Evolutionary conservation across 1,140 invertebrate genomes (phyloP).

Genomic region (Antheraea pernyi): DNA sequence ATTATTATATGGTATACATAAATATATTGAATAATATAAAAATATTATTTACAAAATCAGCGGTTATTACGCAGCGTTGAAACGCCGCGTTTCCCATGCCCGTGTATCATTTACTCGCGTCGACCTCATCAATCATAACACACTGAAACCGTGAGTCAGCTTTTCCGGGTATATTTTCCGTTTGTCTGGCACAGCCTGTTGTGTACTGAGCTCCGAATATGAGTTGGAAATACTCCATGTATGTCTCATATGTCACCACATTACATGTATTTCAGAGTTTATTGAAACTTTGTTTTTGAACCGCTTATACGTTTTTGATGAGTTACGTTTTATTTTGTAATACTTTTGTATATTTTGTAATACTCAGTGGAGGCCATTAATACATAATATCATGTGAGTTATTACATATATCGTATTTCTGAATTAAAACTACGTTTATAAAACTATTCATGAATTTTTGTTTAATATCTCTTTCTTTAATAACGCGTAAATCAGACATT

Average conservation of each 20-base stretch:
- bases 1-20: too few species aligned
- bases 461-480: too few species aligned
- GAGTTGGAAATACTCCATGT: neutral
- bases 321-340: neutral
- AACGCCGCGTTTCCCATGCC: neutral
- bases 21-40: neutral
- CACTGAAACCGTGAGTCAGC: slow-evolving; percentile 14
- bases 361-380: too few species aligned
- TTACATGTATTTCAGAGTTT: neutral
- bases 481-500: too few species aligned
- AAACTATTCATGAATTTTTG: too few species aligned
- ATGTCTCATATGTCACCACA: neutral
- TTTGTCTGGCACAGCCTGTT: slow-evolving; percentile 10
- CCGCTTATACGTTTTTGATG: neutral
- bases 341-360: too few species aligned
- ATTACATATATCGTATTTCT: too few species aligned
- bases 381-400: too few species aligned
- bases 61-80: neutral
- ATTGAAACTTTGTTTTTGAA: neutral
- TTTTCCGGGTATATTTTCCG: slow-evolving; percentile 9
- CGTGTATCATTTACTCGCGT: neutral
- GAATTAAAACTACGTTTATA: too few species aligned
- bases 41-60: neutral
- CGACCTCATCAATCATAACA: slow-evolving; percentile 12
- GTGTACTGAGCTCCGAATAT: neutral